Evolutionary conservation across 2,797 vertebrate genomes (phyloP), one percentile per base, ranked within the genome.

Genomic region (Rhinophrynus dorsalis): DNA sequence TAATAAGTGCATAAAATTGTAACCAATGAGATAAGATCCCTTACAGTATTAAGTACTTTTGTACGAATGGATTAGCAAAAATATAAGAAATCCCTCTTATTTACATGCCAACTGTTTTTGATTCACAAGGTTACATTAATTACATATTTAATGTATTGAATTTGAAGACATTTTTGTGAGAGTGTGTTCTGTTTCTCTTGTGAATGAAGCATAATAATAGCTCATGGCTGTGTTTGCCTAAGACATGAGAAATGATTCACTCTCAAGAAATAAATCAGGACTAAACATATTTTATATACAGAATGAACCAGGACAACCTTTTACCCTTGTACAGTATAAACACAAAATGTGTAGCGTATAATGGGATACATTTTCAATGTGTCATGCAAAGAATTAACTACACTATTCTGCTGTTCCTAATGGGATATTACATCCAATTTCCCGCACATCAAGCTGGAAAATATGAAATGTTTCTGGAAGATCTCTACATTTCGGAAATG

Each of bases 401-500:
- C 17, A 50, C 26, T n/a, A 48, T 32, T n/a, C 18, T 17, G 24
- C 44, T 57, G 40, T 20, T 40, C 35, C 60, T 71, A 71, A 45
- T 38, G 35, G 40, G 60, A 47, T 48, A 72, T 47, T 15, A 18
- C 54, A 72, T 54, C 56, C 69, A 52, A 52, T 72, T 65, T 65
- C 33, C 68, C 18, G 20, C 56, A 63, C 42, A 65, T 72, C 61
- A 72, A 51, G 54, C 38, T 35, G 44, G n/a, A 55, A 63, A 64
- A 56, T 64, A 54, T 50, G 26, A 51, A 64, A 65, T 75, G 3
- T 69, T 76, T 44, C 38, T 79, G 78, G 29, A 6, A 66, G 50
- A 9, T 61, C 50, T 26, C 44, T 77, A 75, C 76, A 77, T 73
- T 78, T 62, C 65, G 38, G 33, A 62, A 80, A 79, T 17, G 68